Evolutionary conservation across 2,888 invertebrate genomes (phyloP).

Genomic region (Melieria crassipennis): DNA sequence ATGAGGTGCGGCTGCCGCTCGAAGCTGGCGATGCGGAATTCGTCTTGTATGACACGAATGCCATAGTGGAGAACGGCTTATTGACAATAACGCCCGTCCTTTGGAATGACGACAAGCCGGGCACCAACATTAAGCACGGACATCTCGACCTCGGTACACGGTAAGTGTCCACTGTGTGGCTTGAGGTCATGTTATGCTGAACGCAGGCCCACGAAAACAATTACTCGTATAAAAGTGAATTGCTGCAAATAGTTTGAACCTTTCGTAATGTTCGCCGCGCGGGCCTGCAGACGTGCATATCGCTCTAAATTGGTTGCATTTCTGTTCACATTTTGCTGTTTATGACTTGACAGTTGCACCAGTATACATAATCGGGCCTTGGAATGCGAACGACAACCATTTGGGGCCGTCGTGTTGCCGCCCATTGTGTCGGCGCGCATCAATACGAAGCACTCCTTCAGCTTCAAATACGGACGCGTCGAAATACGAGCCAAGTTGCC

Average conservation of each 20-base stretch:
- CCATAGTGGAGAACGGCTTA: slow-evolving; percentile 54
- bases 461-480: slow-evolving; percentile 77
- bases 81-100: slow-evolving; percentile 54
- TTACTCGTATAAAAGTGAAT: no score
- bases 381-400: slow-evolving; percentile 52
- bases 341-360: slow-evolving; percentile 67
- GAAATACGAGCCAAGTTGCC: slow-evolving; percentile 79
- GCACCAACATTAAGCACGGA: slow-evolving; percentile 53
- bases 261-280: neutral
- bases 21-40: slow-evolving; percentile 67
- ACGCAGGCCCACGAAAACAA: no score
- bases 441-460: slow-evolving; percentile 72
- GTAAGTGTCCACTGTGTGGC: slow-evolving; percentile 47
- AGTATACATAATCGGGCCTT: slow-evolving; percentile 65
- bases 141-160: slow-evolving; percentile 60
- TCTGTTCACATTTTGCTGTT: neutral
- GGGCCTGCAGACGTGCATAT: no score
- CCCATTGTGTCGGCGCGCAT: slow-evolving; percentile 75
- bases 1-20: slow-evolving; percentile 71
- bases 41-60: slow-evolving; percentile 65
- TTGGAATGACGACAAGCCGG: slow-evolving; percentile 49
- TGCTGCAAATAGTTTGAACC: no score
- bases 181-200: no score
- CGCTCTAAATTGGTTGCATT: neutral
- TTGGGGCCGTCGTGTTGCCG: slow-evolving; percentile 69